Base-by-base conservation (phyloP, 2,797 vertebrate species). In the Streptopelia turtur region DNA sequence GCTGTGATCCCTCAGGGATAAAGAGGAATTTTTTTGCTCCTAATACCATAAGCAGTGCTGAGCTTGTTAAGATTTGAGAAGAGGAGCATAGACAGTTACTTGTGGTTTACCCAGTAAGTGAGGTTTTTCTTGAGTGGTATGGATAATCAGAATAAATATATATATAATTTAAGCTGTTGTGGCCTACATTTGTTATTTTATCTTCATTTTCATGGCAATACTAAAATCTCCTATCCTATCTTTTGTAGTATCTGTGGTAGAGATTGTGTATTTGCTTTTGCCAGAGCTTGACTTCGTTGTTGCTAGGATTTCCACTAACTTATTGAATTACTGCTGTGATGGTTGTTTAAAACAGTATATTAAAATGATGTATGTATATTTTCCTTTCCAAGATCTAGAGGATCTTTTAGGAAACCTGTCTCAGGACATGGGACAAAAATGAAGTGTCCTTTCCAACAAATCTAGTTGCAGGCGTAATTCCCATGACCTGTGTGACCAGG, bases 11-110 rank as follows among this genome's bases (percentile, higher is more conserved):
- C 50, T 77, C 49, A 59, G 77, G 83, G 89, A 57, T 76, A 74
- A 89, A 39, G 64, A 84, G 56, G 92, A 74, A 70, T 53, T 92
- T 96, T 92, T 96, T 94, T 94, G n/a, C 68, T 85, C 83, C 85
- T 92, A 75, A 89, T 78, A 69, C 75, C 13, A 0, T 94, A 92
- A 92, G 50, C 78, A 45, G 53, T 83, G 27, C 55, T 81, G 78
- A 95, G 83, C 77, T 84, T 45, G 49, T 89, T 92, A 90, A 53
- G 49, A 80, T 83, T 69, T 66, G 71, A 80, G 70, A 82, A 83
- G 71, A 61, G 33, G 18, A 33, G 17, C 83, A 25, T n/a, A 74
- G 64, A 52, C 7, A 2, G 24, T 80, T 91, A 30, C 20, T 61
- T 92, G 43, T 45, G 9, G 63, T 86, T 94, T 90, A 90, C 41